A percentile compares a stretch with the other conserved stretches of the same genome.
These are phyloP conservation scores for Ecdyonurus torrentis DNA, from an alignment of 2,888 invertebrate genomes.

Conservation along the genomic window DNA sequence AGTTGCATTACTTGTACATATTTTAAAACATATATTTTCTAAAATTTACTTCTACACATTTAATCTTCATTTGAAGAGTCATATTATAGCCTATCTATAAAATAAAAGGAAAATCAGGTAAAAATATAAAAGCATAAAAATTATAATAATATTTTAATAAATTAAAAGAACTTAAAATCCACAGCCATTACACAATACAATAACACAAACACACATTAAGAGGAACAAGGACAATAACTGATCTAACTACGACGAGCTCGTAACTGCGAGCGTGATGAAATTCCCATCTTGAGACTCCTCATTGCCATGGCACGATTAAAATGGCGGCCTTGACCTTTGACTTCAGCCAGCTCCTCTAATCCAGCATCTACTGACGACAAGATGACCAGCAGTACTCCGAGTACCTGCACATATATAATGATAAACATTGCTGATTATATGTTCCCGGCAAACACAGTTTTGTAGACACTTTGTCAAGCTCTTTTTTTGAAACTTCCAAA, in stretches of 20 bases:
- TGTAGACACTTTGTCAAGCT: not conserved
- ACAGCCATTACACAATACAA: not conserved
- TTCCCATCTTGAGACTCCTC: constrained; percentile 46
- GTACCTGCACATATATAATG: constrained; percentile 40
- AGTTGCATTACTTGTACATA: too few relatives aligned
- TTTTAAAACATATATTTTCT: too few relatives aligned
- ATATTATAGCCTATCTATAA: too few relatives aligned
- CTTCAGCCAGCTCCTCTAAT: constrained; percentile 24
- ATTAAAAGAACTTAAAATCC: not conserved
- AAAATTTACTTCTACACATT: too few relatives aligned
- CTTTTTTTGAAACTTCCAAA: not conserved
- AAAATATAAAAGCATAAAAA: not conserved
- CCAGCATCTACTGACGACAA: constrained; percentile 50
- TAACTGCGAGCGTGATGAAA: constrained; percentile 22
- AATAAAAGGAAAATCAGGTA: too few relatives aligned
- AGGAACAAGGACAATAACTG: not conserved
- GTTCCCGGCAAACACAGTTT: not conserved
- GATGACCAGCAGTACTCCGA: constrained; percentile 68
- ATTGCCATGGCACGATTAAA: constrained; percentile 83
- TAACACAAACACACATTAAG: not conserved
- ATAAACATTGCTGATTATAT: not conserved
- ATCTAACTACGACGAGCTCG: not conserved
- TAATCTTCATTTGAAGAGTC: too few relatives aligned
- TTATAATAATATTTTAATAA: not conserved
- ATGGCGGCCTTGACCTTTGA: constrained; percentile 53